Base-by-base conservation (phyloP, 2,888 invertebrate species). In the Noctua comes region DNA sequence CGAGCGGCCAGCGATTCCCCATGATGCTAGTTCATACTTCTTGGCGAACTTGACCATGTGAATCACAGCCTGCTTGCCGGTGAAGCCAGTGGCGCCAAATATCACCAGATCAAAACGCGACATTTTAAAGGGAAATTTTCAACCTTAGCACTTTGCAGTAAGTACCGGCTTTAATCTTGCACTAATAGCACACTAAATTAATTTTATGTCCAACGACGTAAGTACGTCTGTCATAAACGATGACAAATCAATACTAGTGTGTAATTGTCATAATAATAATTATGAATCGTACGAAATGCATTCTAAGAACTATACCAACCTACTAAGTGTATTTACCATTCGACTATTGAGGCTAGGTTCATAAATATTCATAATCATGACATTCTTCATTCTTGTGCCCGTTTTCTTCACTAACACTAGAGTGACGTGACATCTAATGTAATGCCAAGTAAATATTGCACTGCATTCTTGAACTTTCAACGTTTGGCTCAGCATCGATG, bases 11-110 rank as follows among this genome's bases (percentile, higher is more conserved):
- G 99, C 99, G 64, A 99, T 97, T 2, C 98, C 99, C 98, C 99
- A 99, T 66, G 97, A 68, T 46, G 31, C 97, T 48, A 99, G 95
- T 6, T 97, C 95, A 74, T 96, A 95, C 72, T 94, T 93, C 86
- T 93, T 93, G 0, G 95, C 91, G 5, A 97, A 93, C 31, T 96
- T 94, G 1, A 96, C 95, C 64, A 98, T 94, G 91, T 98, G 98
- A 86, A 97, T 97, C 1, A 99, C 98, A 0, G 98, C 98, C 93
- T 98, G 98, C 93, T 98, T 98, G 5, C 99, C 99, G 1, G 99
- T 99, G 95, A 98, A 99, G 43, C 99, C 99, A 0, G 98, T 98
- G 0, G 99, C 99, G 27, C 99, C 99, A 93, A 99, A 99, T 91
- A 99, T 98, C 13, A 99, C 97, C 10, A 99, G 92, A 95, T 99